Evolutionary conservation across 2,888 invertebrate species (phyloP), one percentile per base, ranked within the genome.

Genomic region (Drosophila colorata): DNA sequence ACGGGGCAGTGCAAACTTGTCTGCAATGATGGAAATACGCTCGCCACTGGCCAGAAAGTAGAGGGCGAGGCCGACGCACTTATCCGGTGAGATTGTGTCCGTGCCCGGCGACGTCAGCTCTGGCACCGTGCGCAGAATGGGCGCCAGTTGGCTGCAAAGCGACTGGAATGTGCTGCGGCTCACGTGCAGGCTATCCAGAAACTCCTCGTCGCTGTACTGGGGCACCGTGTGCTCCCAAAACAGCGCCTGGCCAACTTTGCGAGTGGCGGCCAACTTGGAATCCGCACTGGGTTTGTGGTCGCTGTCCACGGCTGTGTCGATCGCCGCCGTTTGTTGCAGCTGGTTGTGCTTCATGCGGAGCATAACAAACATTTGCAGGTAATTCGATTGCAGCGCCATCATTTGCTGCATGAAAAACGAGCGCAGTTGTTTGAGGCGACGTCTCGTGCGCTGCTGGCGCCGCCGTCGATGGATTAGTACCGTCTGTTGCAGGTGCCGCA

Each of bases 31-130:
- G 1, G 86, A 83, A 35, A 91, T 90, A 9, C 88, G 88, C 7
- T 84, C 82, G 0, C 92, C 91, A 7, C 87, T 89, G 13, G 92
- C 90, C 60, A 92, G 59, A 35, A 90, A 88, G 57, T 88, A 90
- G 2, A 92, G 64, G 0, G 90, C 88, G 40, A 92, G 66, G 0
- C 91, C 91, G 0, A 92, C 82, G 56, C 90, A 86, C 13, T 90
- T 90, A 13, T 92, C 90, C 0, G 88, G 56, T 5, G 88, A 75
- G 4, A 91, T 85, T 3, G 13, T 16, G 13, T 51, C 57, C n/a
- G 37, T 4, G 1, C 11, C 35, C 3, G 41, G 8, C 0, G 37
- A 13, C 2, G 18, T 44, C 0, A 80, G 48, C 1, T 76, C 80
- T 0, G 78, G 66, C 1, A 47, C 60, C 0, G 23, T 16, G 66